Evolutionary conservation across 2,888 invertebrate species (phyloP), one percentile per base, ranked within the genome.

Genomic region (Chironomus riparius): DNA sequence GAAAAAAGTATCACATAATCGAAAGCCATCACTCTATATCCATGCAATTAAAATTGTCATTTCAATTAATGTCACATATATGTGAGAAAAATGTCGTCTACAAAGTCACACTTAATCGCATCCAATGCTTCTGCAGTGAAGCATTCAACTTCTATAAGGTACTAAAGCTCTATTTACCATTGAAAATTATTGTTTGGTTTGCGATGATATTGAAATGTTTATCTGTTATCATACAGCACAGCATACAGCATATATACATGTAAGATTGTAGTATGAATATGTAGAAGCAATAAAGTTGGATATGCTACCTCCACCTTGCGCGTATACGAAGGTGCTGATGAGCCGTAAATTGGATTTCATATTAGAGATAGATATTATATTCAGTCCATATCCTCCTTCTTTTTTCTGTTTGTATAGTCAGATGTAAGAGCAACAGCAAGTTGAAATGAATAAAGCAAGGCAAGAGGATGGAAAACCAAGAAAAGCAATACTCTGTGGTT

Each of bases 331-430:
- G 62, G 15, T 62, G 15, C 21, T 24, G 24, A 65, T 65, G 65
- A 65, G 65, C 24, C 65, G 65, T 65, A 65, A 65, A 65, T 65
- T 65, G 65, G 65, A 65, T 65, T 22, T 21, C 65, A 24, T 24
- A 65, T 65, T 65, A 65, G 65, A 65, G 38, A 38, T 22, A 65
- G 56, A 56, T 56, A 56, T 56, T 56, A 56, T 18, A 56, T 18
- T 56, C 15, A 15, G 15, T 15, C 56, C n/a, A 56, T 15, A 56
- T 15, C n/a, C n/a, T 18, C 56, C 38, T 38, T 18, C 56, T 56
- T 50, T n/a, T n/a, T 56, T 56, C 56, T 56, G 56, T 56, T 38
- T 38, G 38, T 38, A 38, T 38, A 38, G 10, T 56, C 18, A 56
- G 18, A 56, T 18, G 15, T n/a, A n/a, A 56, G 18, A 56, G 15